Evolutionary conservation across 2,797 vertebrate species (phyloP).

Genomic region (Lacerta viridis): DNA sequence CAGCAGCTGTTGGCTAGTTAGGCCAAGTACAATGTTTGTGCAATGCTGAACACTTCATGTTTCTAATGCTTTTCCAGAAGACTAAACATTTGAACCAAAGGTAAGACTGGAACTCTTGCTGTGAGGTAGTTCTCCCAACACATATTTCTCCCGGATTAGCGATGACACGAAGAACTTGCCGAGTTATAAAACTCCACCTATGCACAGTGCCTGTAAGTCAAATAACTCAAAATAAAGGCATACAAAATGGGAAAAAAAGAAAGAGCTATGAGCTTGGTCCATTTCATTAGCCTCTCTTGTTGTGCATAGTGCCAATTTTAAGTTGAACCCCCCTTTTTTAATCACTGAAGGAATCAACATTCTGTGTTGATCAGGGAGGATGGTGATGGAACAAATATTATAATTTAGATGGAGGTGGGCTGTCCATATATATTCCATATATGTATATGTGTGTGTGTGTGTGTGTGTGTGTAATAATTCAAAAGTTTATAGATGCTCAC

Average conservation of each 20-base stretch:
- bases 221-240: slow-evolving; percentile 80
- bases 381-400: not conserved
- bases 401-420: too few species aligned
- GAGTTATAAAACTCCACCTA: slow-evolving; percentile 54
- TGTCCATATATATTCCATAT: not conserved
- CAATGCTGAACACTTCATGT: slow-evolving; percentile 9
- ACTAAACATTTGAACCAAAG: not conserved
- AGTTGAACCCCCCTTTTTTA: not conserved
- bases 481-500: too few species aligned
- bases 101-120: slow-evolving; percentile 52
- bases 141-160: slow-evolving; percentile 16
- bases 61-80: not conserved
- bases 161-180: slow-evolving; percentile 44
- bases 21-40: slow-evolving; percentile 2
- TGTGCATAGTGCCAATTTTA: not conserved
- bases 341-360: not conserved
- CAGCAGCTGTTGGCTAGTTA: slow-evolving; percentile 1
- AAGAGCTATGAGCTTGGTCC: not conserved
- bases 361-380: not conserved
- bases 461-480: too few species aligned
- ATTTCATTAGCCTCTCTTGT: not conserved
- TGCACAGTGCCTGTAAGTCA: slow-evolving; percentile 70
- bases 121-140: slow-evolving; percentile 50
- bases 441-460: too few species aligned
- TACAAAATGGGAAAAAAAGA: slow-evolving; percentile 68